Conservation (phyloP, 2,797 vertebrate species). For the Clarias pachynema region DNA sequence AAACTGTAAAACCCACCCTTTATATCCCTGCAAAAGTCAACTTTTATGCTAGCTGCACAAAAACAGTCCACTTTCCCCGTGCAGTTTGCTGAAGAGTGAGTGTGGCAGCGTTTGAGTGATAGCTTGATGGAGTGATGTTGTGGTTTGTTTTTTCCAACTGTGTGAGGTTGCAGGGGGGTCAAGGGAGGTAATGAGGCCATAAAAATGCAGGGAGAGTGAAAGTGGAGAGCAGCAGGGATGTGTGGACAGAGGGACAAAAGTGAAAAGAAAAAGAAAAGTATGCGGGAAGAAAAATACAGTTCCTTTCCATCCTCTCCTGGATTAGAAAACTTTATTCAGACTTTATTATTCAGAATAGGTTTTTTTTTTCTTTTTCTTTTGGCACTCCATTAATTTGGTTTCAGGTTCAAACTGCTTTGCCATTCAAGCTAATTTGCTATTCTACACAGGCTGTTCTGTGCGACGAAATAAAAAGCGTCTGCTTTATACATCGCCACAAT, state of each 20-base stretch:
- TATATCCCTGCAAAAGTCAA: background rate
- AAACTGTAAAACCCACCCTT: background rate
- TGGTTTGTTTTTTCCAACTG: conserved; percentile 62
- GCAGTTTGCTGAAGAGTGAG: conserved; percentile 53
- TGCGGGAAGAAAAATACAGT: background rate
- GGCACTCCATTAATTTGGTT: background rate
- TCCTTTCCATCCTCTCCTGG: background rate
- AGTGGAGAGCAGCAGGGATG: conserved; percentile 47
- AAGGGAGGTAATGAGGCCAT: conserved; percentile 69
- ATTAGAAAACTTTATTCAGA: background rate
- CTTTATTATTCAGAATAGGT: background rate
- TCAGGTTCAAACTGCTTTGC: background rate
- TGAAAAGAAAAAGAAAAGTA: conserved; percentile 1
- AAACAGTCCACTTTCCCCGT: background rate
- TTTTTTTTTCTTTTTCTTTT: no score
- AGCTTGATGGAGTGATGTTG: conserved; percentile 67
- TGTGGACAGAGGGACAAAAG: conserved; percentile 39
- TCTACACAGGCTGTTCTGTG: background rate
- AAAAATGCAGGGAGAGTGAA: conserved; percentile 63
- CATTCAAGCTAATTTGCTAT: background rate
- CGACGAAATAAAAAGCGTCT: background rate
- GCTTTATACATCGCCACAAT: background rate
- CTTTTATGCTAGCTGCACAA: background rate
- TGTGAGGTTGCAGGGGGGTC: conserved; percentile 61
- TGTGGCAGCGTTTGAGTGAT: conserved; percentile 64